A percentile compares a stretch with the other conserved stretches of the same genome.
Conservation (phyloP, 2,888 invertebrate genomes). For the Podabrus alpinus region DNA sequence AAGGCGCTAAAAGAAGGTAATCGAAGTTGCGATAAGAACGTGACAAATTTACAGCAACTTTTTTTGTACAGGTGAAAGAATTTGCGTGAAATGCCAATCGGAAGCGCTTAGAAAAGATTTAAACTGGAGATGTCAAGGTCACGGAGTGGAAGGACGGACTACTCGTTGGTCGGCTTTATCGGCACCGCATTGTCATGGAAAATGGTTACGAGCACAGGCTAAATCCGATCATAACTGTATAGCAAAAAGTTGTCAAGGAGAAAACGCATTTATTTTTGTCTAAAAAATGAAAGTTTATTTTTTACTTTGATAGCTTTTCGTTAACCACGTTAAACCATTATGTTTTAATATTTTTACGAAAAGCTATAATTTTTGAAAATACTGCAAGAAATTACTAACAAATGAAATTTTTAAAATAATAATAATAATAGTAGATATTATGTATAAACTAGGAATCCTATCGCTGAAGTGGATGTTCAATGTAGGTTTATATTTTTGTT, state of each 20-base stretch:
- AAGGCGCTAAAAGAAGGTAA: constrained; percentile 76
- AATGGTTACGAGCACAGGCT: constrained; percentile 70
- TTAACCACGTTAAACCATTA: neutral
- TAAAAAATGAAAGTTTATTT: constrained; percentile 32
- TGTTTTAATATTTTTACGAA: neutral
- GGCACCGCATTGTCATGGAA: constrained; percentile 86
- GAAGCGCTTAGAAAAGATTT: constrained; percentile 76
- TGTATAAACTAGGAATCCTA: neutral
- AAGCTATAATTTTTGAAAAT: neutral
- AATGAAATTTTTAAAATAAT: neutral
- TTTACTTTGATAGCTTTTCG: neutral
- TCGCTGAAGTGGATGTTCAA: neutral
- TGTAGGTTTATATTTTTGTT: neutral
- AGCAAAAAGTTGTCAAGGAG: constrained; percentile 46
- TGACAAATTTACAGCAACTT: neutral
- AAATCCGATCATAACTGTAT: constrained; percentile 47
- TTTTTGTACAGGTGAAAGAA: constrained; percentile 65
- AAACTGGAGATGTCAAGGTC: constrained; percentile 83
- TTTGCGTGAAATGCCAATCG: constrained; percentile 82
- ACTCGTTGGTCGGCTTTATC: constrained; percentile 85
- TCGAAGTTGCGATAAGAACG: neutral
- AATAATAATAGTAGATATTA: neutral
- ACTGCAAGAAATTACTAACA: neutral
- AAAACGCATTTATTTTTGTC: constrained; percentile 52
- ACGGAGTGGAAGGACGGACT: constrained; percentile 74